phyloP scores from a whole-genome alignment of 1,140 invertebrate species.

The Caenorhabditis tropicalis region DNA sequence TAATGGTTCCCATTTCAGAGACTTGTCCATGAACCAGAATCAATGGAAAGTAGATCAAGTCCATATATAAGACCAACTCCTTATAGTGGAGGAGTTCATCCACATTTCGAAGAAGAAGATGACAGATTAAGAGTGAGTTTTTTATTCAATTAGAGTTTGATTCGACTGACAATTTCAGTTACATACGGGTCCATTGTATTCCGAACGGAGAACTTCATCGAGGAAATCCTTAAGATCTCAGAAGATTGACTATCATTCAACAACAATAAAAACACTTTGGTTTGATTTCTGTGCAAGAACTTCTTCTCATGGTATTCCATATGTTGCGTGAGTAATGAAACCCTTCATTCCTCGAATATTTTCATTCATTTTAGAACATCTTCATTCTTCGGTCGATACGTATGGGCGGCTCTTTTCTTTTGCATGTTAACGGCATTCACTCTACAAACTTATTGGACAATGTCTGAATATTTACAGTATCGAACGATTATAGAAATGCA shows the following conservation, averaged over 20 bases:
- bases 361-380: constrained; percentile 59
- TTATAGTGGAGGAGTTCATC: constrained; percentile 22
- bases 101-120: constrained; percentile 34
- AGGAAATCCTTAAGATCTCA: constrained; percentile 10
- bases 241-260: constrained; percentile 59
- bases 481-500: constrained; percentile 72
- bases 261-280: constrained; percentile 61
- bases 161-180: background rate
- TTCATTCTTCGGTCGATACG: constrained; percentile 67
- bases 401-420: constrained; percentile 65
- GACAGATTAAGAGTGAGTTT: constrained; percentile 20
- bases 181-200: background rate
- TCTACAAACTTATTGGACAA: constrained; percentile 70
- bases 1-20: background rate
- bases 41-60: constrained; percentile 30
- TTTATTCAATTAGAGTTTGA: background rate
- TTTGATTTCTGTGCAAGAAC: constrained; percentile 71
- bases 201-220: background rate
- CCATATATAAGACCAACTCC: constrained; percentile 35
- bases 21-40: constrained; percentile 28
- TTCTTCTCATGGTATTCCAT: constrained; percentile 71
- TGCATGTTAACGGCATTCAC: constrained; percentile 64
- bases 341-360: too few species aligned
- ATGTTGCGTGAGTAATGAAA: constrained; percentile 68
- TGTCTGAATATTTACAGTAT: constrained; percentile 69